A percentile compares a stretch with the other conserved stretches of the same genome.
phyloP scores from a whole-genome alignment of 2,113 vertebrate species.

The Origma solitaria region DNA sequence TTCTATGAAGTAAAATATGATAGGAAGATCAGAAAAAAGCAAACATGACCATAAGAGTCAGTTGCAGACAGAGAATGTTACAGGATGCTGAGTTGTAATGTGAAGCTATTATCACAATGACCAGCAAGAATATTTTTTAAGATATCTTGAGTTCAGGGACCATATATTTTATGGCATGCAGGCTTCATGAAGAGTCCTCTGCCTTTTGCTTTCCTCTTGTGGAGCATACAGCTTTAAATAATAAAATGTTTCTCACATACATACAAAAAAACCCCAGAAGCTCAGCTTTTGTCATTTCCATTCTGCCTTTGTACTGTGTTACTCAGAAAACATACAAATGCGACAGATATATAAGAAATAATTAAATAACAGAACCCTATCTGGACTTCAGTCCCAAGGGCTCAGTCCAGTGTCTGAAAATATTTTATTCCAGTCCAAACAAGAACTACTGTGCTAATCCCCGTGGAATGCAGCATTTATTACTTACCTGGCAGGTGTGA shows the following conservation, averaged over 20 bases:
- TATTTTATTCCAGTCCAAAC: conserved; percentile 10
- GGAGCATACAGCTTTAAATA: neutral
- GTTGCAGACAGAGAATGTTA: neutral
- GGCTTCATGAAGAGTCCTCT: neutral
- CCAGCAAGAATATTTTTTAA: neutral
- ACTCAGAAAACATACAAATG: neutral
- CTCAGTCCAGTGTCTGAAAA: neutral
- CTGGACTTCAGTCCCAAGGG: neutral
- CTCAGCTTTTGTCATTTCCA: neutral
- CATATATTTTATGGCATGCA: neutral
- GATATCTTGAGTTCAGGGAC: neutral
- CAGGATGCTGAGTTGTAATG: neutral
- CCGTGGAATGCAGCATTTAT: conserved; percentile 34
- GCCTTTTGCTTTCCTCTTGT: neutral
- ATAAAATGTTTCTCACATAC: neutral
- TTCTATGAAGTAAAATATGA: neutral
- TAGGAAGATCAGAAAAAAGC: neutral
- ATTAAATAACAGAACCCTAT: neutral
- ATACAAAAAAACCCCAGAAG: neutral
- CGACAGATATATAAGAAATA: neutral
- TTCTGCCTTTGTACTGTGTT: neutral
- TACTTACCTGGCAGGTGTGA: conserved; percentile 43
- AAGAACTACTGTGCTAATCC: conserved; percentile 30
- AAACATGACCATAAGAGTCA: neutral
- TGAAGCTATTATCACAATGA: neutral